phyloP scores from a whole-genome alignment of 2,797 vertebrate genomes.

The Acanthopagrus latus region DNA sequence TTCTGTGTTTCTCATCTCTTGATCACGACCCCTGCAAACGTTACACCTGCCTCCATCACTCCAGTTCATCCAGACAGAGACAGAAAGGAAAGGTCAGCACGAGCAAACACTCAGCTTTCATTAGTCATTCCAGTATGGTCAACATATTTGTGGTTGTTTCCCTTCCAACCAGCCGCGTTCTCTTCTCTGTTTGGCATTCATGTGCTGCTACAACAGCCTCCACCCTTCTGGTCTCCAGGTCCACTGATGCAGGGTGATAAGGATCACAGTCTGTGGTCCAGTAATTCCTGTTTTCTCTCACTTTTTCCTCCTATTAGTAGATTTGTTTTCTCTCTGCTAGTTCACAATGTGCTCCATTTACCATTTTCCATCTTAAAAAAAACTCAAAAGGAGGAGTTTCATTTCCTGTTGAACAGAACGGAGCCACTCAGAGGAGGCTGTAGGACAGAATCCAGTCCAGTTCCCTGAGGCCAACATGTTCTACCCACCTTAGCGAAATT shows the following conservation, averaged over 20 bases:
- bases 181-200: background rate
- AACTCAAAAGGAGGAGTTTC: too few relatives aligned
- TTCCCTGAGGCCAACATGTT: too few relatives aligned
- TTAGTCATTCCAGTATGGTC: slow-evolving; percentile 6
- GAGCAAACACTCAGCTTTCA: slow-evolving; percentile 5
- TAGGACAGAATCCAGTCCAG: background rate
- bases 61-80: background rate
- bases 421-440: background rate
- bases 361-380: too few relatives aligned
- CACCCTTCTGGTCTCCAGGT: background rate
- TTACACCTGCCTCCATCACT: background rate
- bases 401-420: too few relatives aligned
- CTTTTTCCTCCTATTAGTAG: too few relatives aligned
- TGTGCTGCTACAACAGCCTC: background rate
- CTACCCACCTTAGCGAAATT: background rate
- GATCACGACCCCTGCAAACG: too few relatives aligned
- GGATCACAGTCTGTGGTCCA: background rate
- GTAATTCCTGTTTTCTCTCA: too few relatives aligned
- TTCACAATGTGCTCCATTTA: too few relatives aligned
- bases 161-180: slow-evolving; percentile 2
- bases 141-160: slow-evolving; percentile 33
- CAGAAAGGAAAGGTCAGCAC: slow-evolving; percentile 4
- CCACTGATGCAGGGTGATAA: background rate
- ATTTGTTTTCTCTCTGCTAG: too few relatives aligned
- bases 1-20: too few relatives aligned